Evolutionary conservation across 2,113 vertebrate species (phyloP).

Genomic region (Ailurus styani): DNA sequence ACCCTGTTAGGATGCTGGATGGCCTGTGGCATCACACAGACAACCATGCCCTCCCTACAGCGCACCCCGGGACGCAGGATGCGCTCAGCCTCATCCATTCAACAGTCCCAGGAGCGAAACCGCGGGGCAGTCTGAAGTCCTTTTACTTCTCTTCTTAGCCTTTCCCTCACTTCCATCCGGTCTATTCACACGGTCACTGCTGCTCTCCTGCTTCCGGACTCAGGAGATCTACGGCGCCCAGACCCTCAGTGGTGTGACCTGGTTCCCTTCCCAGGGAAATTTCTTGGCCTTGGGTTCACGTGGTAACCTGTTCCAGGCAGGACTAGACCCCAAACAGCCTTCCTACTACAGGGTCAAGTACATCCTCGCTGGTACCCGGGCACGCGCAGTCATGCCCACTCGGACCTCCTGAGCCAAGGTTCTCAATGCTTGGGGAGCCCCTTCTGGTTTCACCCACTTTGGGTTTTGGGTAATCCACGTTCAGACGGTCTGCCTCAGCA

Average conservation of each 20-base stretch:
- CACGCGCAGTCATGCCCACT: background rate
- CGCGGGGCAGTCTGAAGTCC: background rate
- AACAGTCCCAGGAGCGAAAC: background rate
- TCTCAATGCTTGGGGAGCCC: background rate
- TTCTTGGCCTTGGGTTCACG: background rate
- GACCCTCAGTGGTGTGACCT: background rate
- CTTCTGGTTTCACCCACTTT: background rate
- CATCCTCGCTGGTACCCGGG: background rate
- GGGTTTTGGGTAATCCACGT: background rate
- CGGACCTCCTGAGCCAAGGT: background rate
- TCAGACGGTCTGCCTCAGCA: background rate
- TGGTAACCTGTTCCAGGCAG: background rate
- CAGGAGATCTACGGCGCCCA: background rate
- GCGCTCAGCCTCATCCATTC: background rate
- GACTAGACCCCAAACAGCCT: background rate
- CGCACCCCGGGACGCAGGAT: fast-evolving
- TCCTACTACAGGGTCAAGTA: background rate
- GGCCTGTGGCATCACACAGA: background rate
- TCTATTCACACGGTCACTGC: background rate
- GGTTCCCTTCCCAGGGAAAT: background rate
- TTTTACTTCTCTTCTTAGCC: background rate
- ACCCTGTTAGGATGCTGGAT: background rate
- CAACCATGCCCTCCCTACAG: background rate
- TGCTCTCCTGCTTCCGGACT: background rate
- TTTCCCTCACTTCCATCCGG: background rate